These are phyloP conservation scores for Leptinotarsa tumamoca DNA, from an alignment of 2,888 invertebrate genomes.

Conservation along the genomic window DNA sequence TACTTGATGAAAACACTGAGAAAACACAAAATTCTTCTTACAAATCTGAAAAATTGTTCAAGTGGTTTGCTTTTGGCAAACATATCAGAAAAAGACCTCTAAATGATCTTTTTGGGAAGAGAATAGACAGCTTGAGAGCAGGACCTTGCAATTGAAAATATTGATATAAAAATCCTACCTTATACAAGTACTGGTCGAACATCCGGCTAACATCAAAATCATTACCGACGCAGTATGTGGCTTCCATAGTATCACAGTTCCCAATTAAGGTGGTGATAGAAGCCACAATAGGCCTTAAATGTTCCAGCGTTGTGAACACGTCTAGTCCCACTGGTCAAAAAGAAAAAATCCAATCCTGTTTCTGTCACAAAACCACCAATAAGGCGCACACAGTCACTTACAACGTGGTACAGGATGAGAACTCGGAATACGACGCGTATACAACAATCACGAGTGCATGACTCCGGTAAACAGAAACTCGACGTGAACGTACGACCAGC, in stretches of 20 bases:
- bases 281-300: slow-evolving; percentile 68
- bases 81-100: not conserved
- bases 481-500: slow-evolving; percentile 44
- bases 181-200: slow-evolving; percentile 76
- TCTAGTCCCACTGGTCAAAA: slow-evolving; percentile 58
- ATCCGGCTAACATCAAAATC: slow-evolving; percentile 73
- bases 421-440: slow-evolving; percentile 42
- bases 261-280: slow-evolving; percentile 68
- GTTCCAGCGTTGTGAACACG: slow-evolving; percentile 66
- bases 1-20: too few relatives aligned
- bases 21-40: too few relatives aligned
- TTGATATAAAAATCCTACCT: slow-evolving; percentile 65
- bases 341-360: slow-evolving; percentile 48
- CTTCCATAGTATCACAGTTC: slow-evolving; percentile 72
- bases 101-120: not conserved
- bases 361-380: slow-evolving; percentile 34
- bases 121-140: not conserved
- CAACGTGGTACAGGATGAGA: slow-evolving; percentile 15
- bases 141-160: not conserved
- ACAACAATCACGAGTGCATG: slow-evolving; percentile 61
- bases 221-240: slow-evolving; percentile 73
- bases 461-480: slow-evolving; percentile 56
- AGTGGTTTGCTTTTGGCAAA: too few relatives aligned
- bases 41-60: too few relatives aligned
- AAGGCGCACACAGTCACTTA: slow-evolving; percentile 37